These are phyloP conservation scores for Chaitophorus viminalis DNA, from an alignment of 2,888 invertebrate species.

Conservation along the genomic window DNA sequence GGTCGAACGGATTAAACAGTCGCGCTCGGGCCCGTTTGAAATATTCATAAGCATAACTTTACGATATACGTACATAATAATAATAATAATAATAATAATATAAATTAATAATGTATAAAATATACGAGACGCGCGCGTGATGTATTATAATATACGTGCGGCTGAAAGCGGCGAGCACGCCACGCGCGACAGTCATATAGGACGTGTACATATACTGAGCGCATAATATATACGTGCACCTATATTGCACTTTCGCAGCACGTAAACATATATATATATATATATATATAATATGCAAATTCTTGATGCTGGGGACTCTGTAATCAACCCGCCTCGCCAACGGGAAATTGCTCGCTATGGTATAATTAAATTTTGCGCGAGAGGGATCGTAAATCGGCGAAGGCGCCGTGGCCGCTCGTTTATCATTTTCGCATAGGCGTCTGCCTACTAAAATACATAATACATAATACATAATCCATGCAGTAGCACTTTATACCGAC, in stretches of 20 bases:
- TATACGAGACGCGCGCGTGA: not conserved
- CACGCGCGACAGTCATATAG: too few species aligned
- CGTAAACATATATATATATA: not conserved
- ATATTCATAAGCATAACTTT: conserved; percentile 48
- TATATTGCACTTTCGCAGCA: not conserved
- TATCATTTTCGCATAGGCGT: conserved; percentile 17
- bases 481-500: not conserved
- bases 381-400: conserved; percentile 32
- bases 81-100: too few species aligned
- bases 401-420: conserved; percentile 15
- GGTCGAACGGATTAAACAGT: conserved; percentile 9
- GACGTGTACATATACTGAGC: not conserved
- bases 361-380: conserved; percentile 22
- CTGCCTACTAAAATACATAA: not conserved
- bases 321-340: not conserved
- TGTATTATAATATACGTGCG: not conserved
- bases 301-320: not conserved
- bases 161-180: not conserved
- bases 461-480: not conserved
- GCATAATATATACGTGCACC: not conserved
- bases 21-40: conserved; percentile 3
- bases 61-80: conserved; percentile 5
- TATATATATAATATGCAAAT: too few species aligned
- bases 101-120: not conserved
- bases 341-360: not conserved